phyloP scores from a whole-genome alignment of 2,888 invertebrate species.

The Drosophila demipolita region DNA sequence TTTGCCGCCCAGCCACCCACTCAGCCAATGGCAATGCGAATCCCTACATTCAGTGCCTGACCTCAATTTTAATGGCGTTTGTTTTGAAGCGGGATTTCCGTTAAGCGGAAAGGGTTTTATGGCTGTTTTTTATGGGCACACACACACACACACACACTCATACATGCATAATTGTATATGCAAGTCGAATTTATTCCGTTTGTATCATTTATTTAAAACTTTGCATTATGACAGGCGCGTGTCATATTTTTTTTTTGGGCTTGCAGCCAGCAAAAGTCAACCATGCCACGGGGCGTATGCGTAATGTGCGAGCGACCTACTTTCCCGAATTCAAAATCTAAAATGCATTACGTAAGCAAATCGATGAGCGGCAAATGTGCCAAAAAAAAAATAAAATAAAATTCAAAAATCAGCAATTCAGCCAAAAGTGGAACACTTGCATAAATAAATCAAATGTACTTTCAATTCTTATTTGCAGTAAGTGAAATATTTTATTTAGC shows the following conservation, averaged over 20 bases:
- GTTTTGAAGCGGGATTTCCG: constrained; percentile 81
- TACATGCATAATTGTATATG: constrained; percentile 26
- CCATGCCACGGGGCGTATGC: constrained; percentile 66
- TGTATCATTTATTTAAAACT: constrained; percentile 77
- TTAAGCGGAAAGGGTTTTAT: constrained; percentile 79
- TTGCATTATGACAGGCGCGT: constrained; percentile 66
- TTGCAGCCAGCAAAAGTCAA: constrained; percentile 22
- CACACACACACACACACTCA: constrained; percentile 11
- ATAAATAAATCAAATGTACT: constrained; percentile 37
- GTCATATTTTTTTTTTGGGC: constrained; percentile 54
- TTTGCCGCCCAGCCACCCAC: constrained; percentile 5
- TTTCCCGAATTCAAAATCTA: constrained; percentile 46
- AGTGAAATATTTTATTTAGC: constrained; percentile 31
- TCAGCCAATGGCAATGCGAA: constrained; percentile 2
- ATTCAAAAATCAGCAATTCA: constrained; percentile 8
- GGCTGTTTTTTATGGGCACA: constrained; percentile 75
- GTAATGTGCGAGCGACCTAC: constrained; percentile 56
- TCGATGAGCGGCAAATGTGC: constrained; percentile 24
- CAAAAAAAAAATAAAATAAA: constrained; percentile 7
- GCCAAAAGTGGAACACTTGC: constrained; percentile 26
- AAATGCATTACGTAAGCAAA: constrained; percentile 64
- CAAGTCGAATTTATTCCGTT: constrained; percentile 39
- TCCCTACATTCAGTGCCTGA: constrained; percentile 54
- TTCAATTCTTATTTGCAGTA: constrained; percentile 2
- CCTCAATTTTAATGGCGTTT: constrained; percentile 81